Conservation (phyloP, 2,888 invertebrate species). For the Phalera bucephala region DNA sequence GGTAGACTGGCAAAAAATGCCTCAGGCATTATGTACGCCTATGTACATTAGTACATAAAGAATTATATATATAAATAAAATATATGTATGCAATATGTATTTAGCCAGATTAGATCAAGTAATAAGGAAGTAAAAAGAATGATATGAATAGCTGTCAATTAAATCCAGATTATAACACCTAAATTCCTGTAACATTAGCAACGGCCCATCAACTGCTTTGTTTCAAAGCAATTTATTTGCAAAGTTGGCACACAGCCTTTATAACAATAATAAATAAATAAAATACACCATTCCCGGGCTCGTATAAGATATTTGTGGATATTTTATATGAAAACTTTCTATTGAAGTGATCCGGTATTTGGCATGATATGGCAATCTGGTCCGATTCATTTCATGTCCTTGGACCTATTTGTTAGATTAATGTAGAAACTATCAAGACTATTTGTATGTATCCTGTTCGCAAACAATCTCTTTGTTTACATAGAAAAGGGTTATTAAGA, state of each 20-base stretch:
- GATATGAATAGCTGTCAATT: too few species aligned
- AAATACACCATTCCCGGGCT: constrained; percentile 22
- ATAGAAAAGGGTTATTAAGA: too few species aligned
- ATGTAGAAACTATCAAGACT: constrained; percentile 19
- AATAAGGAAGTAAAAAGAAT: too few species aligned
- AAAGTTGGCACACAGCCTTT: constrained; percentile 15
- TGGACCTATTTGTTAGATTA: constrained; percentile 24
- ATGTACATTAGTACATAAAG: too few species aligned
- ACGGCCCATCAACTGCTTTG: background rate
- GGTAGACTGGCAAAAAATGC: too few species aligned
- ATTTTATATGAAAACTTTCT: constrained; percentile 43
- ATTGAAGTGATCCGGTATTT: constrained; percentile 31
- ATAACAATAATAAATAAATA: constrained; percentile 18
- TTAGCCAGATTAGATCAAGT: too few species aligned
- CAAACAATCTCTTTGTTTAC: too few species aligned
- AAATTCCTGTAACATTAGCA: background rate
- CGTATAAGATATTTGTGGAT: constrained; percentile 28
- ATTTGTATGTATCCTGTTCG: too few species aligned
- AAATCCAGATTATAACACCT: too few species aligned
- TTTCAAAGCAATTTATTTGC: constrained; percentile 8
- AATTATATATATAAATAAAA: too few species aligned
- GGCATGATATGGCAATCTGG: constrained; percentile 27
- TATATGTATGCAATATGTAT: too few species aligned
- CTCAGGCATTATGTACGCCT: too few species aligned
- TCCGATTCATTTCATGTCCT: constrained; percentile 27